Evolutionary conservation across 1,140 invertebrate species (phyloP).

Genomic region (Atta cephalotes): DNA sequence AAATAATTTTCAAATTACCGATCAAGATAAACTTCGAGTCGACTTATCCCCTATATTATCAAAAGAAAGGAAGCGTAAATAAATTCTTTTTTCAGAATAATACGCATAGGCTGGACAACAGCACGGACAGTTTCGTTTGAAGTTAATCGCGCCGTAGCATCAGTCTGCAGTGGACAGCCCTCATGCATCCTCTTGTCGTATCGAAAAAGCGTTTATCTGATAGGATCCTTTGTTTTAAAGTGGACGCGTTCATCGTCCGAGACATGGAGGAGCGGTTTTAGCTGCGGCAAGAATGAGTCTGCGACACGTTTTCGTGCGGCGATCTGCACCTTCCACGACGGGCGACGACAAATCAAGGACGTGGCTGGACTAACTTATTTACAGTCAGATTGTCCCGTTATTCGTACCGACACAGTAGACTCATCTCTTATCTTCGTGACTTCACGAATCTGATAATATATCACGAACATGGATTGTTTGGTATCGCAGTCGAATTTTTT

Average conservation of each 20-base stretch:
- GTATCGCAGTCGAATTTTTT: neutral
- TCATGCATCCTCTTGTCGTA: slow-evolving; percentile 82
- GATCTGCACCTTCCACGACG: slow-evolving; percentile 2
- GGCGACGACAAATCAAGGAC: slow-evolving; percentile 65
- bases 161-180: slow-evolving; percentile 85
- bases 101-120: slow-evolving; percentile 77
- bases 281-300: slow-evolving; percentile 24
- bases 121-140: slow-evolving; percentile 78
- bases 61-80: slow-evolving; percentile 54
- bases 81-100: slow-evolving; percentile 69
- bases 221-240: slow-evolving; percentile 84
- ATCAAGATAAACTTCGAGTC: neutral
- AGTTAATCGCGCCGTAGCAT: slow-evolving; percentile 84
- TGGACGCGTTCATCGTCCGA: slow-evolving; percentile 81
- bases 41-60: neutral
- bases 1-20: neutral
- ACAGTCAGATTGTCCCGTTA: slow-evolving; percentile 53
- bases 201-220: slow-evolving; percentile 84
- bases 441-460: slow-evolving; percentile 39
- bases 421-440: slow-evolving; percentile 30
- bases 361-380: slow-evolving; percentile 63
- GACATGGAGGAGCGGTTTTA: slow-evolving; percentile 71
- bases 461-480: neutral
- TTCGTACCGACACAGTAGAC: slow-evolving; percentile 13
- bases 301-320: slow-evolving; percentile 49